A percentile compares a stretch with the other conserved stretches of the same genome.
These are phyloP conservation scores for Adelognathus sp. DNA, from an alignment of 2,888 invertebrate genomes.

Conservation along the genomic window DNA sequence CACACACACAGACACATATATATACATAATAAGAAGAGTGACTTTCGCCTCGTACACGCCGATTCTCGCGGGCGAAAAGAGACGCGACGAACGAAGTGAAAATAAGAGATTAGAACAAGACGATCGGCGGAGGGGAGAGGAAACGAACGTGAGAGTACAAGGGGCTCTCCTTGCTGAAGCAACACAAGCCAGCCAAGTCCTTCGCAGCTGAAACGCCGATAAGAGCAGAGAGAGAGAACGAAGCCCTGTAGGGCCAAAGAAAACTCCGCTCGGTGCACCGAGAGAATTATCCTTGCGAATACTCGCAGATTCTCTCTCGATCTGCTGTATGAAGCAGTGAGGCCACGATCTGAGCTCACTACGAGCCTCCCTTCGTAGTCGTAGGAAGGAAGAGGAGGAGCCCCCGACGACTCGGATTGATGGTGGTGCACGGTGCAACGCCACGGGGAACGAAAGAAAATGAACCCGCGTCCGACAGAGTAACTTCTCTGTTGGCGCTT, in stretches of 20 bases:
- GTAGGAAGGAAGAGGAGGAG: conserved; percentile 56
- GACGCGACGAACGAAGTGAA: conserved; percentile 22
- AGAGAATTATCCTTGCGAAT: background rate
- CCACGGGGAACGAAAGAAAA: conserved; percentile 55
- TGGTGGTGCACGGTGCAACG: conserved; percentile 52
- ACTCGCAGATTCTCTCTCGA: conserved; percentile 16
- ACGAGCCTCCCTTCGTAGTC: conserved; percentile 46
- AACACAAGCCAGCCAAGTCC: conserved; percentile 23
- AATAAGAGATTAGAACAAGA: conserved; percentile 31
- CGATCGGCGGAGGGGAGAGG: conserved; percentile 1
- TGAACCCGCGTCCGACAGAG: background rate
- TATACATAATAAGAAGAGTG: conserved; percentile 15
- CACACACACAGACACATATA: no score
- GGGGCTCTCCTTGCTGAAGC: background rate
- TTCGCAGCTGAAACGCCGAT: background rate
- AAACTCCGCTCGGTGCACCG: background rate
- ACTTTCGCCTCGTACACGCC: conserved; percentile 48
- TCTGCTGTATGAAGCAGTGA: conserved; percentile 17
- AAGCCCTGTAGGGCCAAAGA: conserved; percentile 4
- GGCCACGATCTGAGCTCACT: no score
- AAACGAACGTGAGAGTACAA: conserved; percentile 3
- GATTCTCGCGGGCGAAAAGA: conserved; percentile 26
- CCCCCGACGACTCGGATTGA: conserved; percentile 56
- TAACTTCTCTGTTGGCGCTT: background rate
- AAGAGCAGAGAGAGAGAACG: background rate